Evolutionary conservation across 2,113 vertebrate species (phyloP).

Genomic region (Kryptolebias marmoratus): DNA sequence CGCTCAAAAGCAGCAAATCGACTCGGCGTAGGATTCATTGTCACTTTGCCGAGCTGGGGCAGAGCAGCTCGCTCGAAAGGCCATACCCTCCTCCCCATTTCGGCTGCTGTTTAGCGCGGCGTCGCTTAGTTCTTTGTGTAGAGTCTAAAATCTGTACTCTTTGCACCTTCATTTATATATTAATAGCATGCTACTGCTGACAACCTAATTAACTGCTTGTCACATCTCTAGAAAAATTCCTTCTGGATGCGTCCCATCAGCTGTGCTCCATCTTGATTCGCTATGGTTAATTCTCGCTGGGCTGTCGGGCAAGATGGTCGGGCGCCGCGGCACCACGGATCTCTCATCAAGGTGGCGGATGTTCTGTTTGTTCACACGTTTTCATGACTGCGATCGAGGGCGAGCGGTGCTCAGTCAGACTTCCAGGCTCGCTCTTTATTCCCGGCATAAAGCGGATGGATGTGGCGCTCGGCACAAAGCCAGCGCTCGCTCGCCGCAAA

Average conservation of each 20-base stretch:
- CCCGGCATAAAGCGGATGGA: conserved; percentile 52
- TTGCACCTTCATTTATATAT: conserved; percentile 20
- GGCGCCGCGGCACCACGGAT: background rate
- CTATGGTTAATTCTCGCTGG: conserved; percentile 42
- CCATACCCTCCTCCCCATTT: conserved; percentile 56
- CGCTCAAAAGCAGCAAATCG: conserved; percentile 74
- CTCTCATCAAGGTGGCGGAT: conserved; percentile 46
- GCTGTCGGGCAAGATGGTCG: conserved; percentile 21
- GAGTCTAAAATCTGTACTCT: conserved; percentile 15
- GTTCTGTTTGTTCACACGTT: conserved; percentile 55
- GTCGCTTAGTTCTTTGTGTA: conserved; percentile 17
- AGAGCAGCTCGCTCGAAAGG: conserved; percentile 51
- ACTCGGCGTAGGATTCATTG: conserved; percentile 72
- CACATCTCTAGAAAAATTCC: conserved; percentile 47
- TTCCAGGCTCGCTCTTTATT: conserved; percentile 45
- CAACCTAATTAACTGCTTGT: conserved; percentile 59
- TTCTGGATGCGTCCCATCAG: conserved; percentile 28
- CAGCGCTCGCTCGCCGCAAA: conserved; percentile 32
- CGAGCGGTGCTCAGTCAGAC: conserved; percentile 25
- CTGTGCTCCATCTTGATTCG: conserved; percentile 42
- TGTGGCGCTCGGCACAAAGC: conserved; percentile 50
- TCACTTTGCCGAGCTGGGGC: conserved; percentile 67
- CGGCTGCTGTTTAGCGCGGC: conserved; percentile 34
- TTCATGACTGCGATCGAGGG: conserved; percentile 34
- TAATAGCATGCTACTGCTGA: conserved; percentile 32